A percentile compares a stretch with the other conserved stretches of the same genome.
These are phyloP conservation scores for Drosophila busckii DNA, from an alignment of 1,140 invertebrate species.

Conservation along the genomic window DNA sequence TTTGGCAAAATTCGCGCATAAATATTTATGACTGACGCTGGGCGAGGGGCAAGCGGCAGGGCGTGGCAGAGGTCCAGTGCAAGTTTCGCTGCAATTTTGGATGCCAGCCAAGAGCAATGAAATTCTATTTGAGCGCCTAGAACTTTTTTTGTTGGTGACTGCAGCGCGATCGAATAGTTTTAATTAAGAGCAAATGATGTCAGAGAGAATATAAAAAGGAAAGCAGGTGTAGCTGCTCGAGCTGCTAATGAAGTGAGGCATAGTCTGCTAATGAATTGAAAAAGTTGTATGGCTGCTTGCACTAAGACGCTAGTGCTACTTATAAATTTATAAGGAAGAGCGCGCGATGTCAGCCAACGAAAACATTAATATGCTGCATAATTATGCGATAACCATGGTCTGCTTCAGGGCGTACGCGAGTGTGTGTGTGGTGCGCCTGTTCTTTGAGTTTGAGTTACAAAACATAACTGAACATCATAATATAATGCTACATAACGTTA, in stretches of 20 bases:
- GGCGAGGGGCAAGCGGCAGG: slow-evolving; percentile 24
- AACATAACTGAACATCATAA: slow-evolving; percentile 53
- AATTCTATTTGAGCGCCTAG: slow-evolving; percentile 61
- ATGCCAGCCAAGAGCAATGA: slow-evolving; percentile 65
- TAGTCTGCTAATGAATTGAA: not conserved
- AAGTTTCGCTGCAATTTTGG: slow-evolving; percentile 36
- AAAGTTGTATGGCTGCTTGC: no score
- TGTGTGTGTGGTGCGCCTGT: not conserved
- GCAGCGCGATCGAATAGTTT: slow-evolving; percentile 48
- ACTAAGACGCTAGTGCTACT: slow-evolving; percentile 8
- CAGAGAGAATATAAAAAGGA: slow-evolving; percentile 38
- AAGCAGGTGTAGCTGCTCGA: not conserved
- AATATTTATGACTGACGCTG: slow-evolving; percentile 59
- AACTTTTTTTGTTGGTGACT: slow-evolving; percentile 9
- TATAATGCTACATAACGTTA: slow-evolving; percentile 71
- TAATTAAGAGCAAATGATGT: slow-evolving; percentile 73
- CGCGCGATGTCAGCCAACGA: slow-evolving; percentile 23
- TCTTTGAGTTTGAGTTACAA: not conserved
- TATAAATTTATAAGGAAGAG: slow-evolving; percentile 51
- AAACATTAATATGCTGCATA: slow-evolving; percentile 73
- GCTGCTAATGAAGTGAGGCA: slow-evolving; percentile 2
- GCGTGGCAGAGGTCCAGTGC: not conserved
- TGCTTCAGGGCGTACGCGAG: not conserved
- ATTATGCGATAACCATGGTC: slow-evolving; percentile 69
- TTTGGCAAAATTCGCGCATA: slow-evolving; percentile 55